phyloP scores from a whole-genome alignment of 1,140 invertebrate genomes.

The Drosophila sproati region DNA sequence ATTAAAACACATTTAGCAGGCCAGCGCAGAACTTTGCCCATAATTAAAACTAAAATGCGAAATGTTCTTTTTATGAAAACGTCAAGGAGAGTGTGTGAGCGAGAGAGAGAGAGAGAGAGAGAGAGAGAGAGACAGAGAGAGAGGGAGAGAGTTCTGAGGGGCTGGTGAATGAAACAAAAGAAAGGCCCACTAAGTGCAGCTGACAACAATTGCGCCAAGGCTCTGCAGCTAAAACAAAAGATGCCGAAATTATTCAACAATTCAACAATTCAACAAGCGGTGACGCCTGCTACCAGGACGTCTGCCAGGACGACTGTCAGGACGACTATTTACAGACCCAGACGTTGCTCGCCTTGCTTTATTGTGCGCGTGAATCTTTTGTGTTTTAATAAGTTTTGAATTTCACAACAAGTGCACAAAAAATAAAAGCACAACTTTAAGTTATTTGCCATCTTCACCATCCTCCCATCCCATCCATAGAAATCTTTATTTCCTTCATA shows the following conservation, averaged over 20 bases:
- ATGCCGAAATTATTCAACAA: constrained; percentile 72
- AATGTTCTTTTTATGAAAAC: constrained; percentile 66
- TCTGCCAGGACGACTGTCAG: constrained; percentile 15
- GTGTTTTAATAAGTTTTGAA: constrained; percentile 77
- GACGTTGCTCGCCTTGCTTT: constrained; percentile 1
- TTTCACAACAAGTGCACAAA: constrained; percentile 58
- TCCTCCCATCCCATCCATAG: constrained; percentile 37
- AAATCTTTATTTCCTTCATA: constrained; percentile 16
- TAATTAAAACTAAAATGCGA: constrained; percentile 75
- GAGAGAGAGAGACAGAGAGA: background rate
- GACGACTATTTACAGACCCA: constrained; percentile 6
- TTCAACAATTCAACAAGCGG: constrained; percentile 64
- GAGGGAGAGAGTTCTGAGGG: background rate
- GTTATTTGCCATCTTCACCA: constrained; percentile 27
- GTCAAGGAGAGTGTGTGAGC: background rate
- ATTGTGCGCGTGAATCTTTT: constrained; percentile 50
- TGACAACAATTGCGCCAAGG: constrained; percentile 71
- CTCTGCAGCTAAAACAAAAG: constrained; percentile 53
- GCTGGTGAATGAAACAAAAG: constrained; percentile 41
- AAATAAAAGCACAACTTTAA: constrained; percentile 51
- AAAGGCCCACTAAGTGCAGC: constrained; percentile 69
- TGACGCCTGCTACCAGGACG: constrained; percentile 53
- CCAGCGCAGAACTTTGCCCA: constrained; percentile 67
- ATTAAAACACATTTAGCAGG: constrained; percentile 65
- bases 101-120: too few relatives aligned